Base-by-base conservation (phyloP, 2,888 invertebrate species). In the Sarcophaga rosellei region DNA sequence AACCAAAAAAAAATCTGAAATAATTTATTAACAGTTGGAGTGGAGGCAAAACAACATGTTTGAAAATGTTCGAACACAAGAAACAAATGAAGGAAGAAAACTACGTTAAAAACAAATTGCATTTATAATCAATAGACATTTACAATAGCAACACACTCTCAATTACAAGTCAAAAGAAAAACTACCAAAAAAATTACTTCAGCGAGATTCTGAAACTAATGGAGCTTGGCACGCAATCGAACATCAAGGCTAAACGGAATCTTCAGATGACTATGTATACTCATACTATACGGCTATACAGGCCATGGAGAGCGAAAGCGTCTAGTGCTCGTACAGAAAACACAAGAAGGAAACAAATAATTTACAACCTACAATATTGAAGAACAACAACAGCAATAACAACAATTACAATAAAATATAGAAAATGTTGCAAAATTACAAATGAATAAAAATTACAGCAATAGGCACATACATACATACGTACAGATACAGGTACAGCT, bases 361-460 rank as follows among this genome's bases (percentile, higher is more conserved):
- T 15, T 45, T 20, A 35, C 17, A 73, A 63, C 20, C 20, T 47
- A 44, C 44, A 17, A 17, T 11, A 21, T 4, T 47, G 12, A 11
- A 59, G 45, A 63, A 66, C 10, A 47, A 21, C 69, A 57, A 25
- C 72, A 21, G 74, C 84, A 84, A 78, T 61, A 45, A 45, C 70
- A 44, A 62, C 21, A 23, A 20, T 63, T 23, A 44, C 44, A n/a
- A 66, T 11, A 53, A 59, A 66, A 44, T 62, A 21, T 53, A 62
- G 45, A 68, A 68, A 23, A 70, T 63, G 21, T 63, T 63, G n/a
- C 63, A n/a, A 83, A 84, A 77, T 74, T 66, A 78, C 84, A 84
- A 86, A 86, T 84, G 84, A 86, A 86, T 84, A 84, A 84, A 86
- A 86, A 86, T 86, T 84, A 81, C 86, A 12, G 78, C 21, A 84